Evolutionary conservation across 2,797 vertebrate species (phyloP), one percentile per base, ranked within the genome.

Genomic region (Sebastolobus altivelis): DNA sequence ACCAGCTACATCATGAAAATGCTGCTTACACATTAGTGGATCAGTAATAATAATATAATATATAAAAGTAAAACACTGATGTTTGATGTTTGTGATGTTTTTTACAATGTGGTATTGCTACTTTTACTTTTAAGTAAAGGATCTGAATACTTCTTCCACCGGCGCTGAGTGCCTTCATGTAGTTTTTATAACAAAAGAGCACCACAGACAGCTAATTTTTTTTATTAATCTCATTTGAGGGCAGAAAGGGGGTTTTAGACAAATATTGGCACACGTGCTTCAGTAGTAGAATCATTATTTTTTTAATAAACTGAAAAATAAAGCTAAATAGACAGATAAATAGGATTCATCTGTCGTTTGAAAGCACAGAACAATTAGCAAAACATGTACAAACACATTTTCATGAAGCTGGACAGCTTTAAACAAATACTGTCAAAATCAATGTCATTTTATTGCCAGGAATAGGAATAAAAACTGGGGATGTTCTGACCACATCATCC

Each of bases 371-470:
- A n/a, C 6, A 72, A 49, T 25, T n/a, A 18, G 46, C 13, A 29
- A 63, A 79, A 46, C 40, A 60, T 27, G 46, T 37, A 60, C n/a
- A 13, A 54, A 18, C 12, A 69, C 5, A 58, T 8, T 18, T 52
- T 22, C 9, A 8, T 27, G 1, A 63, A 43, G 35, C 12, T 27
- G 49, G 29, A 8, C 37, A 68, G 29, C 25, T 80, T 68, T 5
- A 77, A 14, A 74, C 29, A 66, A 73, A 79, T 5, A 11, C 25
- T 22, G n/a, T 27, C 49, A 54, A 67, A 49, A 49, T 49, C 20
- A 49, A 76, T 62, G n/a, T 20, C 3, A 61, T 66, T 37, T 35
- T 43, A 27, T 16, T 49, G 37, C 29, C 52, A 65, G 22, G n/a
- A 66, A 72, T 11, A 62, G 13, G 3, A 35, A n/a, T n/a, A 61